A percentile compares a stretch with the other conserved stretches of the same genome.
These are phyloP conservation scores for Corythornis cristatus DNA, from an alignment of 2,113 vertebrate species.

Conservation along the genomic window DNA sequence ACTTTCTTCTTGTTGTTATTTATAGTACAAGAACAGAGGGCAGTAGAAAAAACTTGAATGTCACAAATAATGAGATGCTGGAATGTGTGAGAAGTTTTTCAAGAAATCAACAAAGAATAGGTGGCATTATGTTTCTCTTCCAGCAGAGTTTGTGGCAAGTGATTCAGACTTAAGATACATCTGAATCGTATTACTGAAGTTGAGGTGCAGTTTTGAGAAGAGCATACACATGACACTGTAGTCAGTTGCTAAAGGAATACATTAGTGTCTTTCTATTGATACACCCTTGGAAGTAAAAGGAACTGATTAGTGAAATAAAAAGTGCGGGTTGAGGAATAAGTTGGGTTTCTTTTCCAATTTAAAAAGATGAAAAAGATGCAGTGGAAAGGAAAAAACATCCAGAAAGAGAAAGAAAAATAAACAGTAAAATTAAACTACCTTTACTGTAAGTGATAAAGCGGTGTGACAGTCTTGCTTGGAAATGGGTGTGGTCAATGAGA, in stretches of 20 bases:
- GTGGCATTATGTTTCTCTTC: not conserved
- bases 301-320: not conserved
- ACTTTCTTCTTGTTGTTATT: not conserved
- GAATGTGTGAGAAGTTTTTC: not conserved
- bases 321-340: not conserved
- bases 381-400: not conserved
- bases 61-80: not conserved
- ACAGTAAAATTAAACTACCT: not conserved
- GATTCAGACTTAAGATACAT: not conserved
- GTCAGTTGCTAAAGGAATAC: not conserved
- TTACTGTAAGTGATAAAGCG: not conserved
- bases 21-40: not conserved
- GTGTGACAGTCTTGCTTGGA: not conserved
- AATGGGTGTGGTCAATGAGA: not conserved
- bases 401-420: not conserved
- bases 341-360: not conserved
- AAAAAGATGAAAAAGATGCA: not conserved
- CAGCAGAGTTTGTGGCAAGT: not conserved
- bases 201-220: not conserved
- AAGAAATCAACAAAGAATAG: not conserved
- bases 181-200: not conserved
- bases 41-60: not conserved
- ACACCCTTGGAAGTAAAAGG: not conserved
- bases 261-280: not conserved
- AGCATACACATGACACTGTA: not conserved